Evolutionary conservation across 2,113 vertebrate genomes (phyloP).

Genomic region (Rhagologus leucostigma): DNA sequence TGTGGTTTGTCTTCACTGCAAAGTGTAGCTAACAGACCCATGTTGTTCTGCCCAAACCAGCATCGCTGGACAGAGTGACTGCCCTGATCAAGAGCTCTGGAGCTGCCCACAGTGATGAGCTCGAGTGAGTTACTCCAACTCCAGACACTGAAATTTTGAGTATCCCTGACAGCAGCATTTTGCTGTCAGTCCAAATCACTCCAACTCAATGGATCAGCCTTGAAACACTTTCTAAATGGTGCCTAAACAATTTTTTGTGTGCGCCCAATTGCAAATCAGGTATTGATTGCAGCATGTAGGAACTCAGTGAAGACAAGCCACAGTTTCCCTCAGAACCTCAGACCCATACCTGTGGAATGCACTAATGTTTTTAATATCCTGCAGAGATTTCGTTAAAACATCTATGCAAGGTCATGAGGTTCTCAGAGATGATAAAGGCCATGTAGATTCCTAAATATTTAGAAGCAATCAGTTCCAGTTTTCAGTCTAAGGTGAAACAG

Average conservation of each 20-base stretch:
- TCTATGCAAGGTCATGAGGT: neutral
- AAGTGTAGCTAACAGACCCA: neutral
- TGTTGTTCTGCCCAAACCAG: fast-evolving
- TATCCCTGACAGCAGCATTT: neutral
- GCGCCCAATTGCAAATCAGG: neutral
- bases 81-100: neutral
- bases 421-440: neutral
- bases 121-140: neutral
- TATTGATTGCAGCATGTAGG: neutral
- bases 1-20: constrained; percentile 23
- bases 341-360: neutral
- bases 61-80: fast-evolving
- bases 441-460: neutral
- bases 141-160: neutral
- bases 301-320: constrained; percentile 31
- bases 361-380: neutral
- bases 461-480: neutral
- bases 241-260: neutral
- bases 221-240: neutral
- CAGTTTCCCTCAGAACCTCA: neutral
- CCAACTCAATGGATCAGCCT: neutral
- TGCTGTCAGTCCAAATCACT: neutral
- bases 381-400: neutral
- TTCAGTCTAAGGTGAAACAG: neutral
- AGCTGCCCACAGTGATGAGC: neutral